These are phyloP conservation scores for Exocentrus adspersus DNA, from an alignment of 2,888 invertebrate species.

Conservation along the genomic window DNA sequence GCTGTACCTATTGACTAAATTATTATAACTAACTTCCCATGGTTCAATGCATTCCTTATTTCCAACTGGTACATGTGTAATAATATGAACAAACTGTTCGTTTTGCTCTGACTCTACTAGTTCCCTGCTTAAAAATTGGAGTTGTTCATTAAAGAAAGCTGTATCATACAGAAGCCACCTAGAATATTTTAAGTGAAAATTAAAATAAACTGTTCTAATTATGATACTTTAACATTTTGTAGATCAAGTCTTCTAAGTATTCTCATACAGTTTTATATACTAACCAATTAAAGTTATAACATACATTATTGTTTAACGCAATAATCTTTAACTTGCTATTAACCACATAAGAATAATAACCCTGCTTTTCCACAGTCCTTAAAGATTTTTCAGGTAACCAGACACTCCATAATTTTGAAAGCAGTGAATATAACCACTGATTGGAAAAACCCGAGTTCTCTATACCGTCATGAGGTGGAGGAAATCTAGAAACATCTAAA, in stretches of 20 bases:
- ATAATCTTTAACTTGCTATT: constrained; percentile 77
- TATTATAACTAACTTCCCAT: constrained; percentile 76
- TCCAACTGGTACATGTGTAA: constrained; percentile 86
- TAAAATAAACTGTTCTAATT: neutral
- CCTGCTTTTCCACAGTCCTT: constrained; percentile 71
- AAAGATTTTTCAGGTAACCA: constrained; percentile 74
- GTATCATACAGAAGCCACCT: constrained; percentile 66
- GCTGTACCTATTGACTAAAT: constrained; percentile 71
- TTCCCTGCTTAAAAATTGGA: constrained; percentile 78
- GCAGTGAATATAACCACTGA: constrained; percentile 78
- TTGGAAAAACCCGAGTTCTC: constrained; percentile 62
- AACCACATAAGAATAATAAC: constrained; percentile 77
- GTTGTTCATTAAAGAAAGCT: constrained; percentile 76
- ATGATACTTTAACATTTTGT: no score
- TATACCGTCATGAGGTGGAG: constrained; percentile 39
- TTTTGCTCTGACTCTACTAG: constrained; percentile 64
- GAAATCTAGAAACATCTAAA: constrained; percentile 33
- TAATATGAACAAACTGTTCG: constrained; percentile 81
- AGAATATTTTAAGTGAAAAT: constrained; percentile 8
- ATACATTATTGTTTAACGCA: constrained; percentile 82
- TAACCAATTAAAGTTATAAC: constrained; percentile 78
- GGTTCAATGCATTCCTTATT: constrained; percentile 73
- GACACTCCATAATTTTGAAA: constrained; percentile 73
- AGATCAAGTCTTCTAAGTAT: no score
- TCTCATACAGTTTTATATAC: constrained; percentile 38